Evolutionary conservation across 2,113 vertebrate genomes (phyloP), one percentile per base, ranked within the genome.

Genomic region (Bubalus kerabau): DNA sequence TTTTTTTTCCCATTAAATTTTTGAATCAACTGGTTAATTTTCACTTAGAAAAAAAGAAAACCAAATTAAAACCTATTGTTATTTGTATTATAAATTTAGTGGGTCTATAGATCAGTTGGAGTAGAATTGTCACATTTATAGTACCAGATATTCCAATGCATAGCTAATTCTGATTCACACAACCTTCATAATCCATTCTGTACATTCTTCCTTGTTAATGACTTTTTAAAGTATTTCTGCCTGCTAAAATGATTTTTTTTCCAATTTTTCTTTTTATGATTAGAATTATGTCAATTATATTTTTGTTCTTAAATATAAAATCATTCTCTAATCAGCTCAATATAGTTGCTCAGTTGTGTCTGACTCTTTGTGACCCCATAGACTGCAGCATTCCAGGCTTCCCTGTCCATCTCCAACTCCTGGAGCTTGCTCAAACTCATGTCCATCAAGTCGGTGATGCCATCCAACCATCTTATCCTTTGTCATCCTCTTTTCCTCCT

Each of bases 301-400:
- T 90, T 93, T 95, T 87, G 40, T 57, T 94, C 78, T 96, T 84
- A 64, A 93, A 43, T 96, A 40, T 96, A 85, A 93, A 94, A 64
- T 91, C 71, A 85, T 93, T 56, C 12, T 96, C 4, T 80, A 87
- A 56, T 78, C 64, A 71, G 64, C 36, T 36, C 64, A 67, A 17
- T 21, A 36, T 21, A 36, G n/a, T 36, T 9, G 1, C 64, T 71
- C 64, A 71, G n/a, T 71, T 36, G 64, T 71, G n/a, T 71, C 64
- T 0, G 32, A 71, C 64, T 71, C n/a, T 71, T 21, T 21, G 64
- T 1, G 2, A 36, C 64, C 17, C 32, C n/a, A 36, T n/a, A 36
- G n/a, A 36, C 64, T 21, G n/a, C 64, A 71, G 17, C 64, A 36
- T 1, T 17, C 16, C 64, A 71, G 64, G 64, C n/a, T 71, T 36